Evolutionary conservation across 1,140 invertebrate genomes (phyloP), one percentile per base, ranked within the genome.

Genomic region (Bombus picipes): DNA sequence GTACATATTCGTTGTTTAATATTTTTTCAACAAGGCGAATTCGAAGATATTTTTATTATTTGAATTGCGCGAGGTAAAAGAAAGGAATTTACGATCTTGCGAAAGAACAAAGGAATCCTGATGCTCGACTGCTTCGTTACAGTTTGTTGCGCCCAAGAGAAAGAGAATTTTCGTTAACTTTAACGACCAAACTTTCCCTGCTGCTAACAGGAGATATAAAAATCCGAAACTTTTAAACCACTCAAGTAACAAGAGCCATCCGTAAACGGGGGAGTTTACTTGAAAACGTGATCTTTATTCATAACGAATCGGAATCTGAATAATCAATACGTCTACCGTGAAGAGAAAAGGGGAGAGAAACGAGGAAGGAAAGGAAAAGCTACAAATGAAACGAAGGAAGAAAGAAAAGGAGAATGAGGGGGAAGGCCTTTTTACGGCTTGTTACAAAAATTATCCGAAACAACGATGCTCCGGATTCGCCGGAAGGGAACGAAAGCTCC

Each of bases 371-470:
- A 13, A 1, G 15, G 8, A 9, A 47, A 66, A 81, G 34, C 9
- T 12, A 8, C 41, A 32, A 15, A 75, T 10, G 39, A n/a, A 53
- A 75, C 2, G 43, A 18, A 32, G 28, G 32, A 70, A 15, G 34
- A 39, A 62, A 77, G 34, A 57, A 28, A 47, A 66, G 41, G 13
- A 18, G 34, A 70, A 22, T 6, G 2, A 43, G n/a, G 8, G 22
- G 53, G 25, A n/a, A 15, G 32, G 53, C 79, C 77, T 80, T 84
- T 70, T 57, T 37, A 47, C 47, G n/a, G 83, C 76, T 80, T 72
- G 83, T 84, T 84, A 84, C 72, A 84, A 84, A 80, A 65, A 84
- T 79, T 59, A 84, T 84, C 66, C 76, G 82, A 84, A 57, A 66
- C 34, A 65, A 37, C 25, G 76, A 80, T 80, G 41, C 39, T 18